phyloP scores from a whole-genome alignment of 2,113 vertebrate genomes.

The Mus pahari region DNA sequence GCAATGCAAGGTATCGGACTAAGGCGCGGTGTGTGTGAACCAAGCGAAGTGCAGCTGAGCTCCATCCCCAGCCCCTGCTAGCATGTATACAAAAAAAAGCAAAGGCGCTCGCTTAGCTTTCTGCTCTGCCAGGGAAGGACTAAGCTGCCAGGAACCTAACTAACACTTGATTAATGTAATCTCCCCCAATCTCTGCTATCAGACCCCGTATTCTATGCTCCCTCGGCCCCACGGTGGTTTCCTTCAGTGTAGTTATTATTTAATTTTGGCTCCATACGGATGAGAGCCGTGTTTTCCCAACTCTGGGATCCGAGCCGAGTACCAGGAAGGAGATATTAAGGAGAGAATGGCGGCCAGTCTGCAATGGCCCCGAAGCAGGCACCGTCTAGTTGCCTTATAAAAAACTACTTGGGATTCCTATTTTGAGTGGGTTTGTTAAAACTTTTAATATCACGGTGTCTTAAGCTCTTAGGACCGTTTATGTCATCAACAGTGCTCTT shows the following conservation, averaged over 20 bases:
- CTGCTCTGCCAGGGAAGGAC: not conserved
- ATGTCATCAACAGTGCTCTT: not conserved
- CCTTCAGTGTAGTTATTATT: not conserved
- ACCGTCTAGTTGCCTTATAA: not conserved
- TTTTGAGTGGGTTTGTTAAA: not conserved
- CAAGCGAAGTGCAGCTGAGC: not conserved
- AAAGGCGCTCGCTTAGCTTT: not conserved
- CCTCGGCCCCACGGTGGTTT: not conserved
- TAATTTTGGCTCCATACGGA: not conserved
- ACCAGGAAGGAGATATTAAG: slow-evolving; percentile 22
- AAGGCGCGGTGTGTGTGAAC: not conserved
- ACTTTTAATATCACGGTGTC: not conserved
- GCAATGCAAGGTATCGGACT: not conserved
- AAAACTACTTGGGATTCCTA: not conserved
- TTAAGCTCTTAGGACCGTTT: slow-evolving; percentile 23
- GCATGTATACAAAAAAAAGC: slow-evolving; percentile 23
- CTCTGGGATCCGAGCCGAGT: not conserved
- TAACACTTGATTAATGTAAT: not conserved
- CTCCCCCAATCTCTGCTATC: not conserved
- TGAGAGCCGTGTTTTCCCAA: not conserved
- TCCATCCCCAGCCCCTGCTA: not conserved
- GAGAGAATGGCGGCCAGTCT: not conserved
- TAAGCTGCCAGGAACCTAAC: not conserved
- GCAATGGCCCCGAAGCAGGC: not conserved
- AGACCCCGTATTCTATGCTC: not conserved